Percentiles rank a stretch among this genome's conserved stretches.
These are phyloP conservation scores for Lutjanus campechanus DNA, from an alignment of 2,797 vertebrate species.

Conservation along the genomic window DNA sequence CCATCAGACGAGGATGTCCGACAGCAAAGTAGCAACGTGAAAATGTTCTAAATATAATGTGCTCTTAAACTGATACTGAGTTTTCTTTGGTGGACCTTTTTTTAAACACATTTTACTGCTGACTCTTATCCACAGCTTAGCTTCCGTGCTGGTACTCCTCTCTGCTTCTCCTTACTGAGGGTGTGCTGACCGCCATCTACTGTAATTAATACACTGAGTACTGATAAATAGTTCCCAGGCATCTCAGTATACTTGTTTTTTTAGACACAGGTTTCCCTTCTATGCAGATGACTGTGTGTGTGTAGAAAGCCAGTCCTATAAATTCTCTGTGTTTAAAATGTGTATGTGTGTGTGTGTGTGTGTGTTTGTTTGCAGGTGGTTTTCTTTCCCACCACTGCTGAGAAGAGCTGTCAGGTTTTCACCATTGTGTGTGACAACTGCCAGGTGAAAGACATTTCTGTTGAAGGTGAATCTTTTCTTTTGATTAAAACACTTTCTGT, in stretches of 20 bases:
- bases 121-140: too few relatives aligned
- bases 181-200: too few relatives aligned
- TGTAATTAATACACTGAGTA: too few relatives aligned
- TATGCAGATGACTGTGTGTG: not conserved
- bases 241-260: not conserved
- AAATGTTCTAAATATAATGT: too few relatives aligned
- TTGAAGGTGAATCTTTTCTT: conserved; percentile 85
- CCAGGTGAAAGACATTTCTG: conserved; percentile 88
- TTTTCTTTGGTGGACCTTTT: too few relatives aligned
- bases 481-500: not conserved
- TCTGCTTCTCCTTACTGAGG: too few relatives aligned
- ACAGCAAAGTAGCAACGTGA: too few relatives aligned
- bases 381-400: conserved; percentile 89
- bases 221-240: too few relatives aligned
- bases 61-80: not conserved
- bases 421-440: conserved; percentile 92
- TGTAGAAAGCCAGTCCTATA: not conserved
- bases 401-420: conserved; percentile 83
- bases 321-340: not conserved
- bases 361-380: conserved; percentile 85
- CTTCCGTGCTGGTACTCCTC: too few relatives aligned
- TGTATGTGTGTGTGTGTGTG: conserved; percentile 14
- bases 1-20: too few relatives aligned
- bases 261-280: not conserved
- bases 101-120: too few relatives aligned